A percentile compares a stretch with the other conserved stretches of the same genome.
These are phyloP conservation scores for Myotis yumanensis DNA, from an alignment of 2,113 vertebrate species.

Conservation along the genomic window DNA sequence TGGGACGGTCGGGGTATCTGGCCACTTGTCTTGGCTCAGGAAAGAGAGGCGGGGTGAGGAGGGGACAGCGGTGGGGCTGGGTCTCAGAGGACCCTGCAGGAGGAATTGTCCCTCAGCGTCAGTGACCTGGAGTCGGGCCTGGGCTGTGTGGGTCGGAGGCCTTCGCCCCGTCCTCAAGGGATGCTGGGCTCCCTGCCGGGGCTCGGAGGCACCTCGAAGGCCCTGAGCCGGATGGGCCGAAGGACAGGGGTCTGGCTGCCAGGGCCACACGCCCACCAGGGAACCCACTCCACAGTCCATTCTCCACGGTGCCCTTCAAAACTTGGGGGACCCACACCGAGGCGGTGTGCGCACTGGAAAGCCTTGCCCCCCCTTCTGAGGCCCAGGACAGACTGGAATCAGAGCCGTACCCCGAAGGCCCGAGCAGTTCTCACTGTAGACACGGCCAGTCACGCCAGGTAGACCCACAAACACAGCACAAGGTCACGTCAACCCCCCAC, in stretches of 20 bases:
- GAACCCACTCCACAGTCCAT: not conserved
- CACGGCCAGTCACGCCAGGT: not conserved
- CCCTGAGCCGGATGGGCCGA: not conserved
- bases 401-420: not conserved
- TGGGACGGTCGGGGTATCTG: not conserved
- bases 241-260: not conserved
- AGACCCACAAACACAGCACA: not conserved
- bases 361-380: not conserved
- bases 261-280: not conserved
- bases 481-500: rapidly evolving
- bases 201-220: not conserved
- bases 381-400: not conserved
- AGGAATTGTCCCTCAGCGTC: not conserved
- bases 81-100: not conserved
- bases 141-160: not conserved
- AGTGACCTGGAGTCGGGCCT: not conserved
- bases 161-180: not conserved
- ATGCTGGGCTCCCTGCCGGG: not conserved
- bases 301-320: not conserved
- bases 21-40: not conserved
- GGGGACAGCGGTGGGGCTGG: not conserved
- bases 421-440: not conserved
- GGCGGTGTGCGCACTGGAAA: not conserved
- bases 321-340: not conserved
- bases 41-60: not conserved